These are phyloP conservation scores for Anadara kagoshimensis DNA, from an alignment of 1,140 invertebrate species.

Conservation along the genomic window DNA sequence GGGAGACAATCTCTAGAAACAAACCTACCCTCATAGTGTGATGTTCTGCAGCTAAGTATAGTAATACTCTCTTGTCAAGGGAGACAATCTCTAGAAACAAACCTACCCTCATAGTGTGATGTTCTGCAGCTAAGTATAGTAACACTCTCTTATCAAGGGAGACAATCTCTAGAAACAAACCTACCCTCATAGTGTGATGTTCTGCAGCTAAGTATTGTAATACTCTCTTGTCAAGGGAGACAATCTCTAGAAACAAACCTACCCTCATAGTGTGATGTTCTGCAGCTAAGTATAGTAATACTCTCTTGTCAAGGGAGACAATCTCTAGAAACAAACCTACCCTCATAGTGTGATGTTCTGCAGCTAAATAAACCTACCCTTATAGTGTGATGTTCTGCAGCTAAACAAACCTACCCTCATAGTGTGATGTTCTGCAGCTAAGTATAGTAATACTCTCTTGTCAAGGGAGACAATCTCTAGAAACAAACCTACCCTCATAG, in stretches of 20 bases:
- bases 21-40: conserved; percentile 82
- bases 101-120: conserved; percentile 84
- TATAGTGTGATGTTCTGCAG: no score
- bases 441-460: conserved; percentile 82
- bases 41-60: conserved; percentile 85
- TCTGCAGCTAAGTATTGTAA: no score
- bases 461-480: conserved; percentile 84
- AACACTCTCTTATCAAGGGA: conserved; percentile 83
- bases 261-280: conserved; percentile 87
- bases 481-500: conserved; percentile 85
- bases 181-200: no score
- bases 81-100: conserved; percentile 84
- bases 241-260: no score
- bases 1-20: conserved; percentile 83
- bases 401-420: conserved; percentile 80
- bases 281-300: conserved; percentile 84
- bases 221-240: no score
- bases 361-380: no score
- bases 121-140: conserved; percentile 84
- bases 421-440: conserved; percentile 87
- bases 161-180: conserved; percentile 85
- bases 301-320: conserved; percentile 82
- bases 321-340: conserved; percentile 87
- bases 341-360: no score
- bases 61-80: conserved; percentile 82